These are phyloP conservation scores for Drosophila ambigua DNA, from an alignment of 1,140 invertebrate species.

Conservation along the genomic window DNA sequence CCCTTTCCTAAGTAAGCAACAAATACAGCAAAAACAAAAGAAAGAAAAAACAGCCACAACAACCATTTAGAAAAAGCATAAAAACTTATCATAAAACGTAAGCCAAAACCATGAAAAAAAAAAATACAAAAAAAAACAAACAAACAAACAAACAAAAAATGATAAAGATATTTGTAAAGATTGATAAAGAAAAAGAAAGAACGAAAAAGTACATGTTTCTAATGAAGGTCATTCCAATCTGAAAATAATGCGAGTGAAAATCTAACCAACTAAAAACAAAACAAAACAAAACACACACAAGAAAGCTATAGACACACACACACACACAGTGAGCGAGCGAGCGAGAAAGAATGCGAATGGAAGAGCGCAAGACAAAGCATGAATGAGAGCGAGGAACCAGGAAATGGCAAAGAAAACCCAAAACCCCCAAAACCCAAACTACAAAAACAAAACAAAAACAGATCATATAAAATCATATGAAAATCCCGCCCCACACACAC, in stretches of 20 bases:
- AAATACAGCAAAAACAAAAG: conserved; percentile 38
- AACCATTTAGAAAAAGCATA: conserved; percentile 49
- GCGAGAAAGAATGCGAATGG: conserved; percentile 34
- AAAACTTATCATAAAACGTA: conserved; percentile 50
- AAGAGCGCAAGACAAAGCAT: conserved; percentile 26
- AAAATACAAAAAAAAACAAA: conserved; percentile 26
- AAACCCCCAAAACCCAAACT: no score
- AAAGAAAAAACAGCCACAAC: conserved; percentile 46
- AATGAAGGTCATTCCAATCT: conserved; percentile 82
- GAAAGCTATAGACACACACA: conserved; percentile 1
- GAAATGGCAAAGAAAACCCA: no score
- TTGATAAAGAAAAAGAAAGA: conserved; percentile 39
- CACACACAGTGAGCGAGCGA: conserved; percentile 25
- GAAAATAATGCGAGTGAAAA: conserved; percentile 79
- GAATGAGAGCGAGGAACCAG: conserved; percentile 17
- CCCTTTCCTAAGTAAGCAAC: conserved; percentile 68
- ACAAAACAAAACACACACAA: conserved; percentile 26
- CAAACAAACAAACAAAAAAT: conserved; percentile 7
- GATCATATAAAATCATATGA: conserved; percentile 19
- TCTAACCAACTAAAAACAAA: conserved; percentile 53
- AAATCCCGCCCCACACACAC: no score
- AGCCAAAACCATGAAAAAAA: conserved; percentile 38
- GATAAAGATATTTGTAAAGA: conserved; percentile 57
- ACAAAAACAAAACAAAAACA: conserved; percentile 10
- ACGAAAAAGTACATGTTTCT: conserved; percentile 77